A percentile compares a stretch with the other conserved stretches of the same genome.
Conservation (phyloP, 1,140 invertebrate genomes). For the Copidosoma floridanum region DNA sequence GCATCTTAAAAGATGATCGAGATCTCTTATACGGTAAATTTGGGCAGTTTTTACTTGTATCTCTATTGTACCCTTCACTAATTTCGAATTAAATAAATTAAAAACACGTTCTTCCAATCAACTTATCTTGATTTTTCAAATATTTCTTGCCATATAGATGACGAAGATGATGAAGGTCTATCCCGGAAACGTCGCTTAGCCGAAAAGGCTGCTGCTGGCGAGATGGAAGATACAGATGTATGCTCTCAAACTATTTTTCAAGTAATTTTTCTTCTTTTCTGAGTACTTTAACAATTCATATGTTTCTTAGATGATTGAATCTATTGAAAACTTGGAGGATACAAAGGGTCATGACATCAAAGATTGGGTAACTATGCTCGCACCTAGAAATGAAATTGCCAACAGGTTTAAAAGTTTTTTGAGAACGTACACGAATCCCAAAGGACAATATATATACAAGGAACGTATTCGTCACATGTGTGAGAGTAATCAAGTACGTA, state of each 20-base stretch:
- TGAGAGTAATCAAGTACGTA: constrained; percentile 73
- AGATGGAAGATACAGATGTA: constrained; percentile 72
- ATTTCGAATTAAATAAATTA: too few relatives aligned
- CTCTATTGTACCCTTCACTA: too few relatives aligned
- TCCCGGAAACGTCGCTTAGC: constrained; percentile 76
- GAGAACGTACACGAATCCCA: constrained; percentile 83
- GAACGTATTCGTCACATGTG: constrained; percentile 95
- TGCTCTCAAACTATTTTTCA: constrained; percentile 13
- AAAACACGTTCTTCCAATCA: too few relatives aligned
- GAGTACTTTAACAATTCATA: constrained; percentile 4
- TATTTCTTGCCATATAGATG: constrained; percentile 48
- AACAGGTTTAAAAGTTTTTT: constrained; percentile 97
- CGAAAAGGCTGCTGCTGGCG: constrained; percentile 82
- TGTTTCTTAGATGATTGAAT: constrained; percentile 77
- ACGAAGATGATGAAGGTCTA: constrained; percentile 62
- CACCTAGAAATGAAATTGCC: constrained; percentile 92
- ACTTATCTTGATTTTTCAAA: not conserved
- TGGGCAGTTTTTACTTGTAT: too few relatives aligned
- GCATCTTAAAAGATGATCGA: constrained; percentile 75
- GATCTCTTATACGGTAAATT: constrained; percentile 71
- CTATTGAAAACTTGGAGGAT: constrained; percentile 97
- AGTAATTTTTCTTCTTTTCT: too few relatives aligned
- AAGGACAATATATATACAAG: constrained; percentile 86
- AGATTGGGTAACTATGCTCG: constrained; percentile 96
- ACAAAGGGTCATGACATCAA: constrained; percentile 86